Evolutionary conservation across 2,113 vertebrate species (phyloP).

Genomic region (Jacana jacana): DNA sequence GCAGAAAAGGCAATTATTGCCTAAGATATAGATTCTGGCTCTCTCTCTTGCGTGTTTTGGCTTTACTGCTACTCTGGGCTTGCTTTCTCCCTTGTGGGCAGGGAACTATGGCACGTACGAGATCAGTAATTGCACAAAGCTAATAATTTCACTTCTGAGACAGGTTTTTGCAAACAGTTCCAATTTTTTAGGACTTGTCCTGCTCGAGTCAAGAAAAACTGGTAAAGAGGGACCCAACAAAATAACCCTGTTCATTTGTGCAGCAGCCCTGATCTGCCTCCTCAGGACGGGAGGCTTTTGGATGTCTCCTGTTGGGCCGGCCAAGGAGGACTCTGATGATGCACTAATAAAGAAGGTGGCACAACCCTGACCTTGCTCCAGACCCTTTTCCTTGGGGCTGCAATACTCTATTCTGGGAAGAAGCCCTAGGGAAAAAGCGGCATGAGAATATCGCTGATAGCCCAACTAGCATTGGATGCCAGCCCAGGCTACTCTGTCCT

Average conservation of each 20-base stretch:
- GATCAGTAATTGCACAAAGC: not conserved
- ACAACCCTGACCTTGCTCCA: not conserved
- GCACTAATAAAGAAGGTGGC: not conserved
- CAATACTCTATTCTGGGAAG: not conserved
- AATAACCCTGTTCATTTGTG: not conserved
- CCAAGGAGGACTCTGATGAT: not conserved
- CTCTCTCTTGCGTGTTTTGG: not conserved
- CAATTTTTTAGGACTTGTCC: not conserved
- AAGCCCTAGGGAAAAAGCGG: not conserved
- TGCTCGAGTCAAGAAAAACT: not conserved
- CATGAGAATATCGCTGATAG: not conserved
- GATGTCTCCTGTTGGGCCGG: not conserved
- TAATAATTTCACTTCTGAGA: not conserved
- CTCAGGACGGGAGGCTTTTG: not conserved
- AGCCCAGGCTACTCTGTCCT: not conserved
- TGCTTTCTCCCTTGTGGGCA: not conserved
- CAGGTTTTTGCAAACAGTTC: not conserved
- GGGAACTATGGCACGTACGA: not conserved
- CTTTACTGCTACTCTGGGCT: not conserved
- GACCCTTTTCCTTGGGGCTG: not conserved
- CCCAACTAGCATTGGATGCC: not conserved
- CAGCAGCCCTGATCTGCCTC: not conserved
- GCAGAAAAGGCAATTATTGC: constrained; percentile 1
- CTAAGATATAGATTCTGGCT: not conserved
- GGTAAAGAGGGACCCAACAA: not conserved